These are phyloP conservation scores for Sapayoa aenigma DNA, from an alignment of 2,113 vertebrate genomes.

Conservation along the genomic window DNA sequence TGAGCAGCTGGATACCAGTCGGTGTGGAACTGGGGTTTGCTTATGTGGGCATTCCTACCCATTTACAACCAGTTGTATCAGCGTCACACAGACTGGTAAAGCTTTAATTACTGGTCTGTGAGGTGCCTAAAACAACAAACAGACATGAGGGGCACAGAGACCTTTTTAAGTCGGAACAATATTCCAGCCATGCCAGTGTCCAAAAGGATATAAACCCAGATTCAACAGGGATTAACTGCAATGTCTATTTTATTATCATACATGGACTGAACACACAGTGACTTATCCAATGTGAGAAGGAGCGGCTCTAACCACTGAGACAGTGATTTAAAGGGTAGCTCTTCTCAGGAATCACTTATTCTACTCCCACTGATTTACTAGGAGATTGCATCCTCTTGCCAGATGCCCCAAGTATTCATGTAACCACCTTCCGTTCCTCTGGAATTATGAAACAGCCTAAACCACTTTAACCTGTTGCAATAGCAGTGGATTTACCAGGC, in stretches of 20 bases:
- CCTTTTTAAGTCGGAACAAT: background rate
- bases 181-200: background rate
- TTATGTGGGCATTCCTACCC: background rate
- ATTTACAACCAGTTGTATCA: background rate
- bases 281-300: background rate
- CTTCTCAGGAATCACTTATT: background rate
- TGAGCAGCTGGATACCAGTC: background rate
- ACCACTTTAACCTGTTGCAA: background rate
- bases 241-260: background rate
- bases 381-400: background rate
- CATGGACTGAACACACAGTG: fast-evolving
- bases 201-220: background rate
- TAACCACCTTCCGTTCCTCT: background rate
- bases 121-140: background rate
- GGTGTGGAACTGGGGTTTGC: background rate
- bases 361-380: background rate
- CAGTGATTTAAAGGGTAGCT: background rate
- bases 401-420: background rate
- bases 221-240: background rate
- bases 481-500: background rate
- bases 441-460: background rate
- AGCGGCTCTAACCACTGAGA: background rate
- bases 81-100: background rate
- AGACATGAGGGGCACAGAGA: background rate
- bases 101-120: background rate